Base-by-base conservation (phyloP, 2,113 vertebrate genomes). In the Casuarius casuarius region DNA sequence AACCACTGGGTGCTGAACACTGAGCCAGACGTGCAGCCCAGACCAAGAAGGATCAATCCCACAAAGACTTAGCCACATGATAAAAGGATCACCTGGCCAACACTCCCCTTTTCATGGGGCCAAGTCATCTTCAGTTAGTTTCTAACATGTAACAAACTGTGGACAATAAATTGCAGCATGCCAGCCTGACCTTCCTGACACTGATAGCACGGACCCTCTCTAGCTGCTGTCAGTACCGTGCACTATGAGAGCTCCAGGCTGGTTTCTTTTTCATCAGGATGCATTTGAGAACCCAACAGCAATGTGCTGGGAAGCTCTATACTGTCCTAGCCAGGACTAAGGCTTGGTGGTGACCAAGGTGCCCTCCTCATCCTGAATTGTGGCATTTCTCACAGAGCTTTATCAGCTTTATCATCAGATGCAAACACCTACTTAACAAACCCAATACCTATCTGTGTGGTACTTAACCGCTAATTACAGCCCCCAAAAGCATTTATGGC, bases 371-470 rank as follows among this genome's bases (percentile, higher is more conserved):
- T 23, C 44, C 17, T 17, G 26, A 15, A 22, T 75, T 51, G 63
- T 11, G 33, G 56, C 44, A 63, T 84, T 89, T 84, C 19, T 71
- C 38, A 5, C 1, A 23, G 59, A 23, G 7, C 8, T 31, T 33
- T 54, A 13, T 1, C 11, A 87, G 59, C 10, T 83, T 23, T 83
- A 12, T 7, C 48, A 10, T 31, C 67, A 67, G 48, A 83, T 22
- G 5, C 0, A 0, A 25, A 19, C 78, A 40, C 28, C 10, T 2
- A 7, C 0, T 5, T 68, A 77, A 46, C 26, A 56, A 38, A 70
- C 28, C 31, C 11, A 5, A 7, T 5, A 7, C 10, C 29, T 52
- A 3, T 10, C 3, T 1, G 4, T 23, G 25, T 13, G 19, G n/a
- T 17, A 12, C 66, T 0, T 0, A n/a, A 48, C 65, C 38, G 20